Percentiles rank a stretch among this genome's conserved stretches.
Conservation (phyloP, 2,113 vertebrate genomes). For the Eretmodus cyanostictus region DNA sequence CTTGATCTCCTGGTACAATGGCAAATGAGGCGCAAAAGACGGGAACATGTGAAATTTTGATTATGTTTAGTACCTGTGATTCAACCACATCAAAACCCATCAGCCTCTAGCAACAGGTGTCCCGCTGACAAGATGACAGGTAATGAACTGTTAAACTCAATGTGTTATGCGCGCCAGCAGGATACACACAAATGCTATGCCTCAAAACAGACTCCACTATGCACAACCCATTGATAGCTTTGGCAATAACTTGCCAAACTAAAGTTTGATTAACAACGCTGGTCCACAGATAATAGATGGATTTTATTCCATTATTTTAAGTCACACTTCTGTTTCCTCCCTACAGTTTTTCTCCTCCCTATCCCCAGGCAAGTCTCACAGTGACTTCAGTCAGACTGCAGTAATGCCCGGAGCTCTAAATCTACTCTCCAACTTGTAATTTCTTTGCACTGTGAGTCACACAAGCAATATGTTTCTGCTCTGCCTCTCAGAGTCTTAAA, state of each 20-base stretch:
- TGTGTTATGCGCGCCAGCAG: not conserved
- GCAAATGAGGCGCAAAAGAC: not conserved
- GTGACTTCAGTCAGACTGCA: constrained; percentile 16
- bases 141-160: not conserved
- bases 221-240: not conserved
- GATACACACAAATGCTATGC: not conserved
- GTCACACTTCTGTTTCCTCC: not conserved
- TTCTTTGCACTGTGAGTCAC: constrained; percentile 6
- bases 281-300: not conserved
- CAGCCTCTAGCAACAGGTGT: not conserved
- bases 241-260: not conserved
- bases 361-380: not conserved
- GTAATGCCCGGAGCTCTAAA: constrained; percentile 3
- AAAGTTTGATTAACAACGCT: not conserved
- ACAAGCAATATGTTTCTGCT: constrained; percentile 16
- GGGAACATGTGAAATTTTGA: not conserved
- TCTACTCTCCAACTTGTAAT: constrained; percentile 27
- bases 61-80: not conserved
- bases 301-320: not conserved
- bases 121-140: constrained; percentile 3
- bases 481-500: constrained; percentile 21
- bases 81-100: constrained; percentile 6
- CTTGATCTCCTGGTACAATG: not conserved
- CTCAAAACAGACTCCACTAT: not conserved
- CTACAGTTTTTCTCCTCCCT: not conserved